Evolutionary conservation across 2,888 invertebrate species (phyloP).

Genomic region (Mactromeris polynyma): DNA sequence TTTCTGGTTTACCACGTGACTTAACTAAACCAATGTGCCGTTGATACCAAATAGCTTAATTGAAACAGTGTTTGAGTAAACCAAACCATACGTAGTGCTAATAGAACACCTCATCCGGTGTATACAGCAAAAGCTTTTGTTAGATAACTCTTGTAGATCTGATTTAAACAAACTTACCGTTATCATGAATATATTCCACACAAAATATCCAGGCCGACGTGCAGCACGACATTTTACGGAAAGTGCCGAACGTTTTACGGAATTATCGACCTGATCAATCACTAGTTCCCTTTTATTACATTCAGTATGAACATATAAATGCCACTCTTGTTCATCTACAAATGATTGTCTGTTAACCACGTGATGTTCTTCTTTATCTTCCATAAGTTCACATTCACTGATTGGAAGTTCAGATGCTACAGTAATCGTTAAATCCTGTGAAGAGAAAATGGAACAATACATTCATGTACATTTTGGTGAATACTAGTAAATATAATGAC

Average conservation of each 20-base stretch:
- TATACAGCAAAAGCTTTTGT: no score
- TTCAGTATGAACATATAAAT: conserved; percentile 85
- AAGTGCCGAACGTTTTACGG: conserved; percentile 84
- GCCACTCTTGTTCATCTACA: conserved; percentile 87
- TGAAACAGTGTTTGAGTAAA: no score
- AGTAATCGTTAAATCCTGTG: conserved; percentile 84
- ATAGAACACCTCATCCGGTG: no score
- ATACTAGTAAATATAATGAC: no score
- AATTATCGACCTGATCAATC: conserved; percentile 85
- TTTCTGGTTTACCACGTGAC: no score
- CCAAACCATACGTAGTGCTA: no score
- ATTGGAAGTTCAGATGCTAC: conserved; percentile 83
- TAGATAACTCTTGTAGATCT: no score
- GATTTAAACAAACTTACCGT: conserved; percentile 79
- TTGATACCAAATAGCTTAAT: no score
- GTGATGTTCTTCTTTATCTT: conserved; percentile 83
- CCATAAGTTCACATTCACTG: conserved; percentile 82
- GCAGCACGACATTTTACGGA: conserved; percentile 86
- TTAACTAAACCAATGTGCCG: no score
- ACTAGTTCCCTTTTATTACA: conserved; percentile 84
- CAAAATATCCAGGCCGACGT: conserved; percentile 86
- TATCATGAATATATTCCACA: conserved; percentile 87
- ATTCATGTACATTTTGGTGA: neutral
- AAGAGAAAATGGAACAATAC: neutral
- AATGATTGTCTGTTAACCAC: conserved; percentile 85